Percentiles rank a stretch among this genome's conserved stretches.
phyloP scores from a whole-genome alignment of 2,113 vertebrate genomes.

The Cricetomys ansorgei region DNA sequence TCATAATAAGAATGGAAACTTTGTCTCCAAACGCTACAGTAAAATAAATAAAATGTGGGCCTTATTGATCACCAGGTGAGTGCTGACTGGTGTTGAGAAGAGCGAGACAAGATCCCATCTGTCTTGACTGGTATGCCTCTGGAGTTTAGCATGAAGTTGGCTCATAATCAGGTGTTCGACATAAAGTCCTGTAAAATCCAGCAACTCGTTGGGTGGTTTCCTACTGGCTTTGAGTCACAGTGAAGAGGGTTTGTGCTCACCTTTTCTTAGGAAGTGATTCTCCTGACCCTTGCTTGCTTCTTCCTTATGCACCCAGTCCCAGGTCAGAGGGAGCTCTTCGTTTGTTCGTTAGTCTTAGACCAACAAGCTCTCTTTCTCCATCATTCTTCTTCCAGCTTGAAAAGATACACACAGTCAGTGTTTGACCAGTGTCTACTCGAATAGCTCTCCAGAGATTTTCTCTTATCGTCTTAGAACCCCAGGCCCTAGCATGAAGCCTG shows the following conservation, averaged over 20 bases:
- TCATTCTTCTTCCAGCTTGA: neutral
- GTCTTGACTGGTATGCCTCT: neutral
- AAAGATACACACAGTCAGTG: neutral
- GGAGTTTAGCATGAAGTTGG: neutral
- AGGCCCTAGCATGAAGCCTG: neutral
- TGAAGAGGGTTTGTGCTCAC: neutral
- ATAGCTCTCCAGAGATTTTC: neutral
- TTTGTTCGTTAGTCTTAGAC: neutral
- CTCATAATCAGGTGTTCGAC: neutral
- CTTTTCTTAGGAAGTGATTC: neutral
- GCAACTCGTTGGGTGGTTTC: neutral
- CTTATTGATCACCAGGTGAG: neutral
- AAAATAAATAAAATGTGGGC: neutral
- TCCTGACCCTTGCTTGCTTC: neutral
- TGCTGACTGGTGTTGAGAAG: neutral
- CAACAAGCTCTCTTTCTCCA: neutral
- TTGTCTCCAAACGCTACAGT: neutral
- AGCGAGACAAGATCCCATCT: neutral
- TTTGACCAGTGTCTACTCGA: neutral
- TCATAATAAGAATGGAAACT: neutral
- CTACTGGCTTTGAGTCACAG: neutral
- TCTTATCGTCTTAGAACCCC: neutral
- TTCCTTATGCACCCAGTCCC: neutral
- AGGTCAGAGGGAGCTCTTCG: neutral
- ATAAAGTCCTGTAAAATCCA: neutral